These are phyloP conservation scores for Gymnothorax javanicus DNA, from an alignment of 2,797 vertebrate species.

Conservation along the genomic window DNA sequence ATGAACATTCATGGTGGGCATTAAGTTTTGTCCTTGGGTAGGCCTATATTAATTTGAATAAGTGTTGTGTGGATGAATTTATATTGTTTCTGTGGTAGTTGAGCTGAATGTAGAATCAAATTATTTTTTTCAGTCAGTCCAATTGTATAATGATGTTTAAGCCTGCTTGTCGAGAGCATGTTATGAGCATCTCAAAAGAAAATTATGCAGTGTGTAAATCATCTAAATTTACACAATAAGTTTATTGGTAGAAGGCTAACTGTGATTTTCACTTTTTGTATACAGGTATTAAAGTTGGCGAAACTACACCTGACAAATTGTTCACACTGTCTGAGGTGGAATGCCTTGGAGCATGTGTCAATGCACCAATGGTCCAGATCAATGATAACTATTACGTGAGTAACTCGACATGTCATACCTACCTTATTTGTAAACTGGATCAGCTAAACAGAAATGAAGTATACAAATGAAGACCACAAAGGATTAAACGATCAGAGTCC, in stretches of 20 bases:
- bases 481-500: not conserved
- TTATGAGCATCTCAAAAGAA: not conserved
- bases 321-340: conserved; percentile 93
- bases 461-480: not conserved
- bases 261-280: not conserved
- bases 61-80: not conserved
- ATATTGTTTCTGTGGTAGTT: not conserved
- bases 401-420: conserved; percentile 43
- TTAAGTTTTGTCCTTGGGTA: not conserved
- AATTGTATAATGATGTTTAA: not conserved
- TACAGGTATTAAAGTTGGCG: conserved; percentile 91
- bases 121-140: not conserved
- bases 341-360: conserved; percentile 97
- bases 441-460: not conserved
- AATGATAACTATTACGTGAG: conserved; percentile 99
- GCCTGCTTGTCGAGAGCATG: not conserved
- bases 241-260: not conserved
- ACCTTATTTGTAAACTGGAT: not conserved
- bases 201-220: not conserved
- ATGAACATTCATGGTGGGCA: not conserved
- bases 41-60: not conserved
- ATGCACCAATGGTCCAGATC: conserved; percentile 99
- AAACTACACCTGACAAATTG: conserved; percentile 93
- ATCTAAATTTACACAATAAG: not conserved
- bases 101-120: not conserved